Conservation (phyloP, 2,888 invertebrate genomes). For the Asteroscopus sphinx region DNA sequence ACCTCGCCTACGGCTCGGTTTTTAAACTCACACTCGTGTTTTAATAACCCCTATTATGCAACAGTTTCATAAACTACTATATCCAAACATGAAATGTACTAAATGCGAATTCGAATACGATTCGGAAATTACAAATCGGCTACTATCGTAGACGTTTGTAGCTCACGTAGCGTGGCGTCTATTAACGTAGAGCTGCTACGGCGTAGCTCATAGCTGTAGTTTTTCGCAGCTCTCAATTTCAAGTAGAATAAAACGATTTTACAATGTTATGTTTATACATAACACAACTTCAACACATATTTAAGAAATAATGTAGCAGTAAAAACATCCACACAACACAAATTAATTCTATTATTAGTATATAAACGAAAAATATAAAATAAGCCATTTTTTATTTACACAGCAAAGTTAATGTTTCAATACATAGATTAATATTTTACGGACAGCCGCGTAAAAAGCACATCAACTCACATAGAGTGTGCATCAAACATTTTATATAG, state of each 20-base stretch:
- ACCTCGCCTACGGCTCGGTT: too few species aligned
- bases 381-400: background rate
- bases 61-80: slow-evolving; percentile 32
- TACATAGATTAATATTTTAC: background rate
- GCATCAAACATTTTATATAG: background rate
- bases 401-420: background rate
- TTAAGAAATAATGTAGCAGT: too few species aligned
- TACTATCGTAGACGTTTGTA: slow-evolving; percentile 45
- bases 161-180: slow-evolving; percentile 40
- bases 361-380: background rate
- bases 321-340: background rate
- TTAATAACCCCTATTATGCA: too few species aligned
- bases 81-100: slow-evolving; percentile 12
- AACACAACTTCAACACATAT: too few species aligned
- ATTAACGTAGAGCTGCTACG: slow-evolving; percentile 46
- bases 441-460: background rate
- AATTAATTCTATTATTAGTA: background rate
- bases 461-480: background rate
- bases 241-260: background rate
- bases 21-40: too few species aligned
- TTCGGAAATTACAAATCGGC: slow-evolving; percentile 46
- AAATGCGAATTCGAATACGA: slow-evolving; percentile 23
- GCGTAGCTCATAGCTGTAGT: slow-evolving; percentile 39
- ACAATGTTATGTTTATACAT: too few species aligned
- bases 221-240: slow-evolving; percentile 11